A percentile compares a stretch with the other conserved stretches of the same genome.
Conservation (phyloP, 2,797 vertebrate species). For the Dryobates pubescens region DNA sequence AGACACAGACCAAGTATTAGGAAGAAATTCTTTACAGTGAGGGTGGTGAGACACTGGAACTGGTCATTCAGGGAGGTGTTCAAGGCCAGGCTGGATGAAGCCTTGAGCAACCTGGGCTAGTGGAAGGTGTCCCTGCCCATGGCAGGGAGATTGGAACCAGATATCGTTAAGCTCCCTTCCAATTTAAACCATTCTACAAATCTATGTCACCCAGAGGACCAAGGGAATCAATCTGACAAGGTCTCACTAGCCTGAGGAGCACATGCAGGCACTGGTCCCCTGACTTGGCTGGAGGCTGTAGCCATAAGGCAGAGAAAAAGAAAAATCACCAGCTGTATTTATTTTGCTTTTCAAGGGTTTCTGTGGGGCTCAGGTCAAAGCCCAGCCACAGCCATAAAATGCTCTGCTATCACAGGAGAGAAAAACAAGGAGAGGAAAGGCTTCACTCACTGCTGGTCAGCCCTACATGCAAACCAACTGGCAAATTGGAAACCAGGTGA, state of each 20-base stretch:
- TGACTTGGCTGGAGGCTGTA: not conserved
- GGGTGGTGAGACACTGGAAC: too few species aligned
- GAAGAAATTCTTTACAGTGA: too few species aligned
- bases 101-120: too few species aligned
- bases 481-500: not conserved
- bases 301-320: not conserved
- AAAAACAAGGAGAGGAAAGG: not conserved
- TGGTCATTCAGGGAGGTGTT: too few species aligned
- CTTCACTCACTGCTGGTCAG: not conserved
- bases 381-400: not conserved
- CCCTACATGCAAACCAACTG: rapidly evolving
- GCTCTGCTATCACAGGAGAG: not conserved
- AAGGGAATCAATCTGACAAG: rapidly evolving
- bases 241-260: not conserved
- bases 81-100: too few species aligned
- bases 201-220: not conserved
- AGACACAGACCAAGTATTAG: too few species aligned
- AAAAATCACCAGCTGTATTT: not conserved
- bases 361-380: not conserved
- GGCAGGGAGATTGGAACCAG: too few species aligned
- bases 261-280: not conserved
- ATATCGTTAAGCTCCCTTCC: too few species aligned
- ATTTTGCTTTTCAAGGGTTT: not conserved
- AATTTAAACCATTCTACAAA: too few species aligned
- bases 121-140: too few species aligned